Percentiles rank a stretch among this genome's conserved stretches.
Evolutionary conservation across 2,797 vertebrate species (phyloP).

Genomic region (Sphaeramia orbicularis): DNA sequence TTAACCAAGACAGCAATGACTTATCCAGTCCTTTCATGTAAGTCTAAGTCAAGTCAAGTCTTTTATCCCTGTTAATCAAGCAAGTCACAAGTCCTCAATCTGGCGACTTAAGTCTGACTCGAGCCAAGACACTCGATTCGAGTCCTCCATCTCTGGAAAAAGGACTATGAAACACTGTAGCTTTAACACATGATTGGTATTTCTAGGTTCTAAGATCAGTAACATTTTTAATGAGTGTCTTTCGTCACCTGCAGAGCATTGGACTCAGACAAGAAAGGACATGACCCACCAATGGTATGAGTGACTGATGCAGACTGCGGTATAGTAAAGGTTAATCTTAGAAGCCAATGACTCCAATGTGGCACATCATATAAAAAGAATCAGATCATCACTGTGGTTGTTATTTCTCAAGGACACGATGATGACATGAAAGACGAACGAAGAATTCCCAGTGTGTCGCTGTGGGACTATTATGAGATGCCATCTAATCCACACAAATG

Average conservation of each 20-base stretch:
- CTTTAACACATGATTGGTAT: too few species aligned
- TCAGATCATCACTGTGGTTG: conserved; percentile 19
- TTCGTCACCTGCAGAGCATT: neutral
- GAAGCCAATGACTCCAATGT: conserved; percentile 12
- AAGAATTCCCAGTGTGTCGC: neutral
- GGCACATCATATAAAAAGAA: conserved; percentile 46
- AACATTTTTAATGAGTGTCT: too few species aligned
- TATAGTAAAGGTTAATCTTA: conserved; percentile 56
- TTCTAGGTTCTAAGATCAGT: too few species aligned
- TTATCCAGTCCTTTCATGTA: too few species aligned
- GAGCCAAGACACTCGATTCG: too few species aligned
- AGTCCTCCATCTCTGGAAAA: too few species aligned
- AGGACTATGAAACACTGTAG: too few species aligned
- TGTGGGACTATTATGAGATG: neutral
- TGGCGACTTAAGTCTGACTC: too few species aligned
- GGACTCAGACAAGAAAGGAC: conserved; percentile 31
- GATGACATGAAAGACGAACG: conserved; percentile 16
- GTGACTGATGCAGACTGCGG: conserved; percentile 38
- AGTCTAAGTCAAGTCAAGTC: too few species aligned
- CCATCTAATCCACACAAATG: neutral
- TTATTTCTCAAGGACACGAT: conserved; percentile 31
- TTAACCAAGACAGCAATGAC: too few species aligned
- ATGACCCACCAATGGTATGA: neutral
- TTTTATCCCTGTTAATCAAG: too few species aligned
- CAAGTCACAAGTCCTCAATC: too few species aligned